These are phyloP conservation scores for Lymantria dispar DNA, from an alignment of 2,888 invertebrate genomes.

Conservation along the genomic window DNA sequence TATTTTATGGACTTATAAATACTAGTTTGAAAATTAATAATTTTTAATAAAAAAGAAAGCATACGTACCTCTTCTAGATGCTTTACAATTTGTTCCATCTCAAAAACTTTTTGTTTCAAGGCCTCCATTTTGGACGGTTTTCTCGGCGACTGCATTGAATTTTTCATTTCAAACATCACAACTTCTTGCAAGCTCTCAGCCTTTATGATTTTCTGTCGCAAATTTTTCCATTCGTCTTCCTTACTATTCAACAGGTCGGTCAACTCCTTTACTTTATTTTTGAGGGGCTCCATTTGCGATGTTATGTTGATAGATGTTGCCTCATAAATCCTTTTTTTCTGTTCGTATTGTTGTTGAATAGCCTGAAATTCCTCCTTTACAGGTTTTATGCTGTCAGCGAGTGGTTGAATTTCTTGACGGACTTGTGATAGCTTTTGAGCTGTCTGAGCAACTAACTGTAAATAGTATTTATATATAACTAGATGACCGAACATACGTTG, in stretches of 20 bases:
- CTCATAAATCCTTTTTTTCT: slow-evolving; percentile 86
- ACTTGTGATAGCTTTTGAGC: slow-evolving; percentile 77
- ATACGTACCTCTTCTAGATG: slow-evolving; percentile 66
- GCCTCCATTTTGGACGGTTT: slow-evolving; percentile 83
- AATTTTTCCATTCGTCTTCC: slow-evolving; percentile 80
- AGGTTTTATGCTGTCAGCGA: slow-evolving; percentile 82
- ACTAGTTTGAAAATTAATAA: not conserved
- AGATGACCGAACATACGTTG: too few relatives aligned
- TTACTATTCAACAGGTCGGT: slow-evolving; percentile 75
- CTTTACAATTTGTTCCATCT: slow-evolving; percentile 81
- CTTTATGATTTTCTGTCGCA: slow-evolving; percentile 79
- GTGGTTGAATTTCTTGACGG: slow-evolving; percentile 72
- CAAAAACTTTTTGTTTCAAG: slow-evolving; percentile 82
- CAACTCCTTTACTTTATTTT: slow-evolving; percentile 77
- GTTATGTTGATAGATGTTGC: slow-evolving; percentile 82
- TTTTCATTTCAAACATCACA: slow-evolving; percentile 77
- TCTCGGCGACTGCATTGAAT: slow-evolving; percentile 75
- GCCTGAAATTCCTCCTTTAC: slow-evolving; percentile 85
- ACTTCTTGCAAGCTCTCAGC: slow-evolving; percentile 79
- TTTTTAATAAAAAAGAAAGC: not conserved
- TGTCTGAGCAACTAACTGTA: slow-evolving; percentile 84
- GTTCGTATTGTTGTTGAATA: slow-evolving; percentile 85
- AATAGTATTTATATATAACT: not conserved
- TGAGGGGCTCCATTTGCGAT: slow-evolving; percentile 81
- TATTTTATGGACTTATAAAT: too few relatives aligned